Evolutionary conservation across 2,888 invertebrate species (phyloP), one percentile per base, ranked within the genome.

Genomic region (Brachycybe producta): DNA sequence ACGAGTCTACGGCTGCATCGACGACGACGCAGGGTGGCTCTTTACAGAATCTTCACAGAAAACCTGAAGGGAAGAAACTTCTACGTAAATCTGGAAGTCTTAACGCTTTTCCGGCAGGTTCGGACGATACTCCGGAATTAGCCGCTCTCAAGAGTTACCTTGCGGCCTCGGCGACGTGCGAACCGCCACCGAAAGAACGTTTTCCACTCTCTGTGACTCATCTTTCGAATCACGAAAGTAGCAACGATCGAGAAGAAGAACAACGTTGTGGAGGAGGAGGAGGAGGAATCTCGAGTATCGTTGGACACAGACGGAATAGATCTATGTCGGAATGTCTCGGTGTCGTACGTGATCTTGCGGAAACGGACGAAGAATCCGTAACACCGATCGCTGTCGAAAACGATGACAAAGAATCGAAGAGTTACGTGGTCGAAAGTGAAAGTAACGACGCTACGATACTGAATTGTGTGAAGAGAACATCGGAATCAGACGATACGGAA

Each of bases 11-110:
- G 72, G 32, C 72, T 2, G 51, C 73, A 19, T 73, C 74, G 56
- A 69, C 72, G 54, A 65, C 71, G 53, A 72, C 73, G 51, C 73
- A 74, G 62, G 75, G 75, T 39, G 75, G 75, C 49, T 74, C 74
- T 52, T 63, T 75, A 50, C 75, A 76, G 61, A 75, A 76, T 63
- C 64, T 75, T 56, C 54, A 26, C 30, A 40, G 44, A 5, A 30
- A 35, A n/a, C 41, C 42, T 5, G 48, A 45, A 7, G 28, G 35
- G 5, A 35, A 35, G 8, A 46, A 46, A n/a, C 21, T 35, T n/a
- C 15, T 51, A 4, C 49, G 46, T 26, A 53, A 53, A 27, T 53
- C 53, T n/a, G 53, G 50, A 4, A 53, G 53, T 27, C 24, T 53
- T 28, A 53, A 34, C 19, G 39, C 50, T 4, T 53, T 53, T 41